Evolutionary conservation across 2,888 invertebrate species (phyloP).

Genomic region (Sarcophaga carnaria): DNA sequence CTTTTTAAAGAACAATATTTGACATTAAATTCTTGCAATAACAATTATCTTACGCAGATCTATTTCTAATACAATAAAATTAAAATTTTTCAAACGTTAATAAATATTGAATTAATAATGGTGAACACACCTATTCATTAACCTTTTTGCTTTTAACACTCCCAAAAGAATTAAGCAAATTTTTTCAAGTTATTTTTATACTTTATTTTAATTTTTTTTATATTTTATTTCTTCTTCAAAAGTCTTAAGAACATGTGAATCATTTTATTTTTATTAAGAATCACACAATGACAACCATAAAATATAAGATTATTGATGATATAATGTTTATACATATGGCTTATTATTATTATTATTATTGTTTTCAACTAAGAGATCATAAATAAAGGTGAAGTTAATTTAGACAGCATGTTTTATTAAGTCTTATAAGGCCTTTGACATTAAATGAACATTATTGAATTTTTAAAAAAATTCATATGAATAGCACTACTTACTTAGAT

Average conservation of each 20-base stretch:
- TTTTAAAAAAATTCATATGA: background rate
- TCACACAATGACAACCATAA: background rate
- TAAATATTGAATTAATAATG: background rate
- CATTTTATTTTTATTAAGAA: constrained; percentile 50
- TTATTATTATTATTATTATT: constrained; percentile 18
- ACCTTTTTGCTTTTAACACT: background rate
- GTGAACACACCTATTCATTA: constrained; percentile 20
- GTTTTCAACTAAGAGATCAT: constrained; percentile 27
- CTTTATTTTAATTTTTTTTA: background rate
- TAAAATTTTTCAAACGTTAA: too few species aligned
- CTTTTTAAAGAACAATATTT: too few species aligned
- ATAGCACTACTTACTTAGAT: too few species aligned
- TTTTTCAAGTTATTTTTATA: background rate
- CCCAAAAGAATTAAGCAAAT: background rate
- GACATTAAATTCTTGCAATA: too few species aligned
- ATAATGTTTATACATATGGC: constrained; percentile 40
- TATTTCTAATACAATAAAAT: too few species aligned
- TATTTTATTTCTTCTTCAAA: background rate
- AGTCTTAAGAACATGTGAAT: constrained; percentile 46
- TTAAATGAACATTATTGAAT: background rate
- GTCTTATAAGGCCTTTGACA: constrained; percentile 16
- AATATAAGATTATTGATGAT: constrained; percentile 50
- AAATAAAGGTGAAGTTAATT: constrained; percentile 33
- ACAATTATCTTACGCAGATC: too few species aligned
- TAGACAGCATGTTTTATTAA: constrained; percentile 8